Conservation (phyloP, 37 sponge, comb jelly and placozoan genomes). For the Aphrocallistes beatrix region DNA sequence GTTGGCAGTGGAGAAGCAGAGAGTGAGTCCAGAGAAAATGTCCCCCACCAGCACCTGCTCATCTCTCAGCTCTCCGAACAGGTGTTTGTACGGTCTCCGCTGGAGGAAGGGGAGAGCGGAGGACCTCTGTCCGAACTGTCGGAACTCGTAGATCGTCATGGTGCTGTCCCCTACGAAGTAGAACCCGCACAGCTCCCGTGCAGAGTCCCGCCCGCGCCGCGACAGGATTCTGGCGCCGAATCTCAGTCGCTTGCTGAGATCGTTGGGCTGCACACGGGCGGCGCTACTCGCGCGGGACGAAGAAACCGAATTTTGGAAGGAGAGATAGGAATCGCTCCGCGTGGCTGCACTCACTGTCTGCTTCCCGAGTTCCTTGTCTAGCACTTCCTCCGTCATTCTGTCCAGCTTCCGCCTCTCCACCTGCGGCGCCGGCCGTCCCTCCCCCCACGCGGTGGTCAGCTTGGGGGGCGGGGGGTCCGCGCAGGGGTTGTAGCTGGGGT, state of each 20-base stretch:
- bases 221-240: slow-evolving; percentile 47
- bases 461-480: background rate
- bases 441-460: background rate
- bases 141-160: slow-evolving; percentile 58
- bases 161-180: slow-evolving; percentile 51
- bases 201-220: slow-evolving; percentile 48
- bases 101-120: background rate
- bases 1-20: background rate
- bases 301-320: background rate
- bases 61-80: background rate
- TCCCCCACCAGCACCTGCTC: slow-evolving; percentile 3
- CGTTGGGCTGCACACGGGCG: background rate
- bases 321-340: slow-evolving; percentile 1
- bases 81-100: background rate
- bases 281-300: background rate
- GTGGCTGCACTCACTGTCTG: background rate
- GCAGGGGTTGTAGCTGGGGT: background rate
- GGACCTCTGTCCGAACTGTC: slow-evolving; percentile 53
- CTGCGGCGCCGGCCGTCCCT: background rate
- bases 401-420: background rate
- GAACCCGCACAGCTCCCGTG: slow-evolving; percentile 60
- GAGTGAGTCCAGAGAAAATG: slow-evolving; percentile 13
- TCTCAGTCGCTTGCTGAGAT: slow-evolving; percentile 23
- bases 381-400: background rate
- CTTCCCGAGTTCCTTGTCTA: background rate